Base-by-base conservation (phyloP, 1,140 invertebrate species). In the Sinella curviseta region DNA sequence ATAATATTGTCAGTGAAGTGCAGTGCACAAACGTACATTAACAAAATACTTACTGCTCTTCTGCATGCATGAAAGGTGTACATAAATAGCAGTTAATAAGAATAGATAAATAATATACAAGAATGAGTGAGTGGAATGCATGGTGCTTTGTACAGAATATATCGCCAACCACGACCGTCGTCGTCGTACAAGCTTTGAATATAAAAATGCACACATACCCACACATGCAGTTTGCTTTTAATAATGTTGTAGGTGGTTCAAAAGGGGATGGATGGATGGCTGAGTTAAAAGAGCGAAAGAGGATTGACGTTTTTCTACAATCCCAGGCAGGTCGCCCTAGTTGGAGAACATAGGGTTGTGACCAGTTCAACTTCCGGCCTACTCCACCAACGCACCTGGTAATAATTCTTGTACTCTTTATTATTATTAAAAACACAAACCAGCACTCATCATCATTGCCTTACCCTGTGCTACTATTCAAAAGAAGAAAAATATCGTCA, bases 311-410 rank as follows among this genome's bases (percentile, higher is more conserved):
- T 70, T 70, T 70, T 70, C 3, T 70, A 70, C 65, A 70, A 70
- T 70, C 65, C 65, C 65, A 70, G 57, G 57, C 57, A 65, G 65
- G 65, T 70, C 65, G 65, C 65, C 65, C 65, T 70, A 70, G 26
- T 70, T 70, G 65, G 65, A 70, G 24, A 70, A 70, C 65, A 70
- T 24, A 30, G 65, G 65, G 65, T 70, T 70, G 65, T 70, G 65
- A 70, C 65, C 74, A 79, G 77, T 76, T 80, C 81, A 48, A 82
- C 81, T 82, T 82, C 81, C 81, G 81, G 81, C 73, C 79, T 74
- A 35, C 33, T 80, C 80, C 80, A 80, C 78, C 81, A 80, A 82
- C 81, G 77, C 81, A 82, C 78, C 81, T 82, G 81, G 81, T 77
- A 67, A 74, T 36, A 60, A 70, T 70, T 70, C 65, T 70, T 70